Percentiles rank a stretch among this genome's conserved stretches.
Conservation (phyloP, 2,888 invertebrate genomes). For the Sphinx pinastri region DNA sequence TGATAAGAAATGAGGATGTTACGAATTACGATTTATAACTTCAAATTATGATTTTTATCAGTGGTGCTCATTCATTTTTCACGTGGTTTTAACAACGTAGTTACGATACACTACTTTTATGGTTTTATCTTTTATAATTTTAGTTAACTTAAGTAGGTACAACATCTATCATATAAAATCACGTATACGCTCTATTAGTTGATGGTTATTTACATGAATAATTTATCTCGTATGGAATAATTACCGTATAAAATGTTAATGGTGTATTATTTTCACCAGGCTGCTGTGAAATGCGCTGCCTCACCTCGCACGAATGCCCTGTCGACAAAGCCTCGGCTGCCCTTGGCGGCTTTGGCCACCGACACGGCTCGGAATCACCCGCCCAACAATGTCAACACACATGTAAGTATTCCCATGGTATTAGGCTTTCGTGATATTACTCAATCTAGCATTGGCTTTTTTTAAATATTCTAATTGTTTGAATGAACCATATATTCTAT, state of each 20-base stretch:
- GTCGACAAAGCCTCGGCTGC: slow-evolving; percentile 77
- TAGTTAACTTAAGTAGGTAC: too few species aligned
- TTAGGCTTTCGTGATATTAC: background rate
- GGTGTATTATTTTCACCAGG: slow-evolving; percentile 56
- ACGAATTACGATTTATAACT: background rate
- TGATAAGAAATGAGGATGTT: background rate
- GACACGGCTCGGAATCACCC: slow-evolving; percentile 76
- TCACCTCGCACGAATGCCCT: slow-evolving; percentile 79
- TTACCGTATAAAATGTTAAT: background rate
- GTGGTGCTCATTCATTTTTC: background rate
- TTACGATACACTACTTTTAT: background rate
- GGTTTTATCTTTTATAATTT: too few species aligned
- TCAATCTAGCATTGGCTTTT: slow-evolving; percentile 11
- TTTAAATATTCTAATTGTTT: slow-evolving; percentile 2
- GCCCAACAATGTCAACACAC: slow-evolving; percentile 79
- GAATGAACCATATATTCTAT: slow-evolving; percentile 4
- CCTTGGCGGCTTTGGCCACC: slow-evolving; percentile 71
- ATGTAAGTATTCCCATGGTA: slow-evolving; percentile 62
- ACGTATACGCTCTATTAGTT: too few species aligned
- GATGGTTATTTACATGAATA: too few species aligned
- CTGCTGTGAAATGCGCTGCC: slow-evolving; percentile 81
- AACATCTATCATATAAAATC: too few species aligned
- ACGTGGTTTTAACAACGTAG: background rate
- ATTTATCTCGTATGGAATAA: background rate
- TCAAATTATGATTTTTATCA: background rate